phyloP scores from a whole-genome alignment of 2,797 vertebrate genomes.

The Bovichtus diacanthus region DNA sequence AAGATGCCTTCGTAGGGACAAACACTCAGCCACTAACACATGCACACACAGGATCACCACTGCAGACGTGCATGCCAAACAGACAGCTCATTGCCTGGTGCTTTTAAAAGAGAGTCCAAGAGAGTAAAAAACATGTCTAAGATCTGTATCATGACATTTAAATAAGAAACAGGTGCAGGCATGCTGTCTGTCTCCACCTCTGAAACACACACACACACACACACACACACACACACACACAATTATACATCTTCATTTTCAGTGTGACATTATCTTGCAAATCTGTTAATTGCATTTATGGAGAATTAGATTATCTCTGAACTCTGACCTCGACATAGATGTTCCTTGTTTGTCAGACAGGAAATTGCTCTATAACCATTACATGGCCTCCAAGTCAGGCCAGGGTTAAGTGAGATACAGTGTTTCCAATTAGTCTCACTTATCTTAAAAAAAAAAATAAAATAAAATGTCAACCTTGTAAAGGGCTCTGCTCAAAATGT shows the following conservation, averaged over 20 bases:
- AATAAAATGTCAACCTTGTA: slow-evolving; percentile 7
- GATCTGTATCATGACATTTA: slow-evolving; percentile 71
- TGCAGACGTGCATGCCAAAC: slow-evolving; percentile 59
- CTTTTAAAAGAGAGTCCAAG: slow-evolving; percentile 42
- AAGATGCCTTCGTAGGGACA: slow-evolving; percentile 26
- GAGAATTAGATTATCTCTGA: slow-evolving; percentile 70
- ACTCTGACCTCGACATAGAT: slow-evolving; percentile 54
- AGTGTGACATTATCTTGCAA: slow-evolving; percentile 61
- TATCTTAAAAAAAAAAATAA: too few species aligned
- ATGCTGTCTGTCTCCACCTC: slow-evolving; percentile 11
- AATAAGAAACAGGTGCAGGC: slow-evolving; percentile 73
- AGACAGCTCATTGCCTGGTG: slow-evolving; percentile 64
- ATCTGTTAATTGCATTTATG: slow-evolving; percentile 67
- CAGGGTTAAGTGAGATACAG: slow-evolving; percentile 54
- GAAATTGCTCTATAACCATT: slow-evolving; percentile 64
- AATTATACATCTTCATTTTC: slow-evolving; percentile 39
- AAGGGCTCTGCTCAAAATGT: slow-evolving; percentile 18
- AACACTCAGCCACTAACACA: slow-evolving; percentile 10
- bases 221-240: background rate
- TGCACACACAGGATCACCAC: slow-evolving; percentile 26
- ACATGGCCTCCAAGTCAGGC: slow-evolving; percentile 49
- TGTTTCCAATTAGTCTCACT: slow-evolving; percentile 68
- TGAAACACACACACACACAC: background rate
- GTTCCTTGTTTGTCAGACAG: slow-evolving; percentile 49
- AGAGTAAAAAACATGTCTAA: slow-evolving; percentile 56